phyloP scores from a whole-genome alignment of 2,888 invertebrate species.

The Drosophila histrio region DNA sequence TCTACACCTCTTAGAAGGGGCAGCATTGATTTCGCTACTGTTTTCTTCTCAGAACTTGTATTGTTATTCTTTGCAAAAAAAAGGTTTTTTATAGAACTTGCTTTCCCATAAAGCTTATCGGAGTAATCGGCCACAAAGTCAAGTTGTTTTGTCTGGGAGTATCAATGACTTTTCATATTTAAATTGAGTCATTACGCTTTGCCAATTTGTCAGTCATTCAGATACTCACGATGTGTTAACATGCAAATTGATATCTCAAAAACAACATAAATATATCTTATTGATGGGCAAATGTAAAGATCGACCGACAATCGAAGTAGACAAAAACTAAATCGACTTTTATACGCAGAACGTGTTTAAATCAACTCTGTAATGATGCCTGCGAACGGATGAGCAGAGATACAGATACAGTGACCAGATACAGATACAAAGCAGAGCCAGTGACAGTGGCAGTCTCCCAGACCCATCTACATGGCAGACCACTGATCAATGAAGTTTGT shows the following conservation, averaged over 20 bases:
- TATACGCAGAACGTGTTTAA: constrained; percentile 53
- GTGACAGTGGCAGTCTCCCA: not conserved
- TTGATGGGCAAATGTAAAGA: constrained; percentile 42
- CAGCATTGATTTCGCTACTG: constrained; percentile 24
- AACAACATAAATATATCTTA: constrained; percentile 28
- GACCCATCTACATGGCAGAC: constrained; percentile 17
- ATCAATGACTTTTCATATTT: constrained; percentile 34
- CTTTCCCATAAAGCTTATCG: constrained; percentile 29
- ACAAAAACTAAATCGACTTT: constrained; percentile 40
- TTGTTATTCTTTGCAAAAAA: not conserved
- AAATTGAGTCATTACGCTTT: constrained; percentile 39
- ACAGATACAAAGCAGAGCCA: not conserved
- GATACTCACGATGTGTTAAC: constrained; percentile 59
- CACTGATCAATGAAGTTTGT: constrained; percentile 61
- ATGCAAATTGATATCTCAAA: constrained; percentile 70
- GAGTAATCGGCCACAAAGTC: not conserved
- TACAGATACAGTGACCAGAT: not conserved
- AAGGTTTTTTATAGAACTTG: not conserved
- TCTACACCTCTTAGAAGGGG: constrained; percentile 3
- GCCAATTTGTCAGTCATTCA: constrained; percentile 64
- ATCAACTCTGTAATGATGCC: constrained; percentile 58
- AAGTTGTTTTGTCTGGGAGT: constrained; percentile 1
- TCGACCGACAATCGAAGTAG: constrained; percentile 19
- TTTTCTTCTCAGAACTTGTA: not conserved
- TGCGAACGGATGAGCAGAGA: constrained; percentile 40